These are phyloP conservation scores for Agonopterix subpropinquella DNA, from an alignment of 2,888 invertebrate genomes.

Conservation along the genomic window DNA sequence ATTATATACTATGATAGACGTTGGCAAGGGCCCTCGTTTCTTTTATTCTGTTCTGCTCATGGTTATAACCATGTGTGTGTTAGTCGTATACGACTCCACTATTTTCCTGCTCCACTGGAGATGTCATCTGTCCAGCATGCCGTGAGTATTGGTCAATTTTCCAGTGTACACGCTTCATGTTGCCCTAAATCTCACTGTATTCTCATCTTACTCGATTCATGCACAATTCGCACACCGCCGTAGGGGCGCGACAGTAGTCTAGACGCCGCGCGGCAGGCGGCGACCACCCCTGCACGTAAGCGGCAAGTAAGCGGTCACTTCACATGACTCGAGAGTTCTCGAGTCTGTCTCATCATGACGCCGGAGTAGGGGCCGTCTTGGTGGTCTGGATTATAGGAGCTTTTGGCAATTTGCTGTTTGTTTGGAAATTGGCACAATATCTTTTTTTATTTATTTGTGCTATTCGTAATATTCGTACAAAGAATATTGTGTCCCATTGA, in stretches of 20 bases:
- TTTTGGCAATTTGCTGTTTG: background rate
- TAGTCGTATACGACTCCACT: no score
- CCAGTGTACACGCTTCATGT: no score
- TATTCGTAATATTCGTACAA: no score
- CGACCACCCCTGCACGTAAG: slow-evolving; percentile 19
- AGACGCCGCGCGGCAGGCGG: slow-evolving; percentile 24
- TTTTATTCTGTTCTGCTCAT: no score
- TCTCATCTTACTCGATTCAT: background rate
- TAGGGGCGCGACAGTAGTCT: slow-evolving; percentile 21
- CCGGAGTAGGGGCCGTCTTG: slow-evolving; percentile 13
- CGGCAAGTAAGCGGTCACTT: slow-evolving; percentile 7
- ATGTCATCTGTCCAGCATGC: no score
- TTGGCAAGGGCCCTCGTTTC: no score
- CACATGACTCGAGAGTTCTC: background rate
- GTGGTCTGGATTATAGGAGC: slow-evolving; percentile 16
- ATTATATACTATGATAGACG: no score
- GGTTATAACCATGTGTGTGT: no score
- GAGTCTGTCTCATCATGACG: slow-evolving; percentile 12
- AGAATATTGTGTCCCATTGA: no score
- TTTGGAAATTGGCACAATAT: background rate
- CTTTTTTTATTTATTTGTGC: background rate
- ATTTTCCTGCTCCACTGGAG: no score
- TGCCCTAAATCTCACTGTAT: background rate
- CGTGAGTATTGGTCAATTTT: no score
- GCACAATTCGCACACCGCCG: background rate